Evolutionary conservation across 2,888 invertebrate genomes (phyloP).

Genomic region (Synergus umbraculus): DNA sequence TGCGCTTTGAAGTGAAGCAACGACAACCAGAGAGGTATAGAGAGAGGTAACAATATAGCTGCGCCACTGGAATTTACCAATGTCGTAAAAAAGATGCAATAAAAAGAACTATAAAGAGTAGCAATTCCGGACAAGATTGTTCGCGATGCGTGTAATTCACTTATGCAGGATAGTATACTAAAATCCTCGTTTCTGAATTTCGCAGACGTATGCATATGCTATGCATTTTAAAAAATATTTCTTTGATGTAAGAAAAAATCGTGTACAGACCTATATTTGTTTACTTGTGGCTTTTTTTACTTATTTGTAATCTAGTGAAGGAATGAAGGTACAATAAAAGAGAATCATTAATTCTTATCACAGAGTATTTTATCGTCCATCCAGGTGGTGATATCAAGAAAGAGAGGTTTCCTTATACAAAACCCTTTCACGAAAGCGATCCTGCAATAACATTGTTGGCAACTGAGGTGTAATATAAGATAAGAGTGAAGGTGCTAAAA

Average conservation of each 20-base stretch:
- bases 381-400: background rate
- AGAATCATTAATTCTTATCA: slow-evolving; percentile 5
- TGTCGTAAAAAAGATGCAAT: slow-evolving; percentile 57
- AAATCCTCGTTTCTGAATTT: slow-evolving; percentile 15
- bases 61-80: slow-evolving; percentile 55
- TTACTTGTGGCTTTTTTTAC: too few relatives aligned
- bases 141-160: slow-evolving; percentile 57
- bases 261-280: too few relatives aligned
- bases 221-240: background rate
- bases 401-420: background rate
- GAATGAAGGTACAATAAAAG: background rate
- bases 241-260: too few relatives aligned
- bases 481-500: slow-evolving; percentile 34
- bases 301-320: background rate
- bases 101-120: slow-evolving; percentile 57
- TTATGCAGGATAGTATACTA: slow-evolving; percentile 51
- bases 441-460: slow-evolving; percentile 30
- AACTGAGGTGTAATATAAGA: slow-evolving; percentile 17
- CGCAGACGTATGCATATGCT: background rate
- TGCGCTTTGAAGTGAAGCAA: slow-evolving; percentile 47
- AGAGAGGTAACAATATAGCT: slow-evolving; percentile 39
- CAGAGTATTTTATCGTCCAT: background rate
- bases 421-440: slow-evolving; percentile 1
- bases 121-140: slow-evolving; percentile 54
- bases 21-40: slow-evolving; percentile 46